Base-by-base conservation (phyloP, 2,797 vertebrate genomes). In the Epinephelus coioides region DNA sequence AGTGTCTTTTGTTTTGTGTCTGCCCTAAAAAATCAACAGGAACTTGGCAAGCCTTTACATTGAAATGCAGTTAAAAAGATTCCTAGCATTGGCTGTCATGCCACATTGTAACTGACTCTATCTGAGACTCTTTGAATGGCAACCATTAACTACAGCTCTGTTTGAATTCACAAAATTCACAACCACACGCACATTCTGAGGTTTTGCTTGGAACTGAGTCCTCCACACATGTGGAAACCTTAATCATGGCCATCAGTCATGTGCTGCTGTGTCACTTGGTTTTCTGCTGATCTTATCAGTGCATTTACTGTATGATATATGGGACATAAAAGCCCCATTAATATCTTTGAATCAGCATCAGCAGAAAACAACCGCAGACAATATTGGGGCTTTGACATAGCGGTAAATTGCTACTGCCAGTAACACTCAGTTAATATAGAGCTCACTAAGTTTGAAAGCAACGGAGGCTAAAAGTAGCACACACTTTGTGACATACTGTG, bases 211-310 rank as follows among this genome's bases (percentile, higher is more conserved):
- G 50, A 75, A 65, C 38, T 3, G 10, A 53, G 34, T 54, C 14
- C 25, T 71, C 53, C 25, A n/a, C 30, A 13, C 34, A 43, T 59
- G 43, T 72, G 63, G 50, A 75, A 69, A 67, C 59, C 2, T 0
- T 60, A 50, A 47, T 65, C 65, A 17, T 12, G 7, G 27, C 21
- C 47, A 75, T 76, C 40, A 82, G 30, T 69, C 46, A 69, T 78
- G 17, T 73, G 54, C 44, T 57, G 59, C 38, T 57, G 11, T 66
- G 56, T 71, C 40, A 64, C 54, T 61, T 59, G 6, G 38, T 70
- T 79, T 53, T 76, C 47, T 79, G 11, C 25, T 72, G 60, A 74
- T 87, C 2, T 49, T 60, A 69, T 81, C 51, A 3, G 10, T 57
- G 49, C 18, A 53, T 60, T 67, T 55, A 59, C 9, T 19, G 25